phyloP scores from a whole-genome alignment of 2,797 vertebrate genomes.

The Orestias chungarensis region DNA sequence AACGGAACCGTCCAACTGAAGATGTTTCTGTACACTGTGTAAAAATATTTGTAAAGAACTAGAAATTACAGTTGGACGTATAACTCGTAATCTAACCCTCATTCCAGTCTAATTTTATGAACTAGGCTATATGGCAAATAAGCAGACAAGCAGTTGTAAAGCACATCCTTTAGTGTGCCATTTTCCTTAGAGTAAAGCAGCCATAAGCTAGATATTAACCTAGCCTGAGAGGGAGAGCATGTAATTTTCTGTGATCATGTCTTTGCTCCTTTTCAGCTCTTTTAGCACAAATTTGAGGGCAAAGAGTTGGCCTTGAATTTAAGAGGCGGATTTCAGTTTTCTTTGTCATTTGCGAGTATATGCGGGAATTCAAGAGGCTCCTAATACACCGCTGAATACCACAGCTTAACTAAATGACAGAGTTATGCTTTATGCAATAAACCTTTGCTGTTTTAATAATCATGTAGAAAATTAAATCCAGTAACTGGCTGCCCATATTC shows the following conservation, averaged over 20 bases:
- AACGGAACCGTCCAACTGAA: too few relatives aligned
- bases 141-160: slow-evolving; percentile 39
- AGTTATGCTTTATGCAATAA: slow-evolving; percentile 31
- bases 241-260: slow-evolving; percentile 58
- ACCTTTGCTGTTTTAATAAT: slow-evolving; percentile 45
- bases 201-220: slow-evolving; percentile 44
- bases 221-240: slow-evolving; percentile 45
- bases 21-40: neutral
- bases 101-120: neutral
- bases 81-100: neutral
- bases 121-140: neutral
- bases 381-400: slow-evolving; percentile 25
- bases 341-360: slow-evolving; percentile 46
- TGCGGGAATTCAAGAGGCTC: slow-evolving; percentile 42
- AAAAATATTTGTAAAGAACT: neutral
- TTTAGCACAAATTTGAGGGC: slow-evolving; percentile 40
- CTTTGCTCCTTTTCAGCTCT: slow-evolving; percentile 57
- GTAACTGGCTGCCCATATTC: slow-evolving; percentile 52
- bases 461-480: slow-evolving; percentile 50
- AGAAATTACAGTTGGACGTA: neutral
- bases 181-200: slow-evolving; percentile 44
- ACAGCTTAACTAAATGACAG: slow-evolving; percentile 55
- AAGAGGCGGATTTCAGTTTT: slow-evolving; percentile 51
- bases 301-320: slow-evolving; percentile 60
- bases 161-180: slow-evolving; percentile 43